A percentile compares a stretch with the other conserved stretches of the same genome.
These are phyloP conservation scores for Protonibea diacanthus DNA, from an alignment of 2,797 vertebrate species.

Conservation along the genomic window DNA sequence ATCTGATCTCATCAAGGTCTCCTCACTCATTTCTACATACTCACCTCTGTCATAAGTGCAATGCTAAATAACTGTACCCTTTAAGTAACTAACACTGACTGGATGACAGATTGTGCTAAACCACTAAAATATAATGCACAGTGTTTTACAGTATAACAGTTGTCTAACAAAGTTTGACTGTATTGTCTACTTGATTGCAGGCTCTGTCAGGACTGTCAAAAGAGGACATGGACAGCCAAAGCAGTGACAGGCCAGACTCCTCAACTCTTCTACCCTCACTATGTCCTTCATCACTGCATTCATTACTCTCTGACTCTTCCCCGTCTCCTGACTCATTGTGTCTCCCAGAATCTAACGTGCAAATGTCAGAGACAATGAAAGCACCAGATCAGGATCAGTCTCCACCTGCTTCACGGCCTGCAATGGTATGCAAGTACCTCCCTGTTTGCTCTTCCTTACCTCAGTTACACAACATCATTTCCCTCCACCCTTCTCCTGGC, in stretches of 20 bases:
- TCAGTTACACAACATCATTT: background rate
- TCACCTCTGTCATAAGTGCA: background rate
- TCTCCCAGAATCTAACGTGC: slow-evolving; percentile 5
- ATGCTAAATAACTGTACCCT: background rate
- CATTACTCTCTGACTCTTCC: background rate
- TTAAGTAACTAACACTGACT: background rate
- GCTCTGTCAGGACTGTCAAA: slow-evolving; percentile 65
- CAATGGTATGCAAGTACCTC: background rate
- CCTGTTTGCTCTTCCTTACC: background rate
- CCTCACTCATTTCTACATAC: background rate
- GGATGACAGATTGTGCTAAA: background rate
- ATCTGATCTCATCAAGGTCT: slow-evolving; percentile 79
- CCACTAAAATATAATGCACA: background rate
- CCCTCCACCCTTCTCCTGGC: background rate
- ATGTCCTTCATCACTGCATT: background rate
- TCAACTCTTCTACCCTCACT: background rate
- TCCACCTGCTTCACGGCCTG: background rate
- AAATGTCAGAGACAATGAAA: slow-evolving; percentile 7
- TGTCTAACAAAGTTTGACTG: slow-evolving; percentile 15
- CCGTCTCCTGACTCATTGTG: background rate
- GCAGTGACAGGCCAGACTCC: slow-evolving; percentile 21
- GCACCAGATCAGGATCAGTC: background rate
- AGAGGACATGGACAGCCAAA: slow-evolving; percentile 45
- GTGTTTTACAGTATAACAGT: background rate
- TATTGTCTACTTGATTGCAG: slow-evolving; percentile 60